phyloP scores from a whole-genome alignment of 2,113 vertebrate genomes.

The Glareola pratincola region DNA sequence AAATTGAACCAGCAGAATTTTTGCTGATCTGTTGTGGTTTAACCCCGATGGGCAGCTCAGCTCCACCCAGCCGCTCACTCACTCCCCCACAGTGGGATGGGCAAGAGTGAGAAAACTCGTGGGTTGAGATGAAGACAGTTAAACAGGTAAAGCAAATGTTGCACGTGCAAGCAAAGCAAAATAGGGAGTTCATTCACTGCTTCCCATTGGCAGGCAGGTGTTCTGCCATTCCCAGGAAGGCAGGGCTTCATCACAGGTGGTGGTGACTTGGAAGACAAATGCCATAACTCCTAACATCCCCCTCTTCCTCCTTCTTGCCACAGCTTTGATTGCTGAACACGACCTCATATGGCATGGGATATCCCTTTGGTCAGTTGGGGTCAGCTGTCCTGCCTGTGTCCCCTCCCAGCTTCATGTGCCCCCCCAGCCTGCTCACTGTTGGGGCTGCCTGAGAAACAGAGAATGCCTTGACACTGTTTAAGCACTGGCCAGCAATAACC shows the following conservation, averaged over 20 bases:
- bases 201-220: background rate
- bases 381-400: background rate
- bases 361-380: background rate
- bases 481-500: background rate
- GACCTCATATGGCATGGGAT: rapidly evolving
- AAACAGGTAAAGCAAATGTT: background rate
- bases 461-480: background rate
- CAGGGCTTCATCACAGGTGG: rapidly evolving
- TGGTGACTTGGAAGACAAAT: background rate
- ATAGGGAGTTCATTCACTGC: background rate
- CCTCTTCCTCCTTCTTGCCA: background rate
- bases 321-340: background rate
- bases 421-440: background rate
- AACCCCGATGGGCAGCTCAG: background rate
- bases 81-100: background rate
- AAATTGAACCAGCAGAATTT: background rate
- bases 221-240: background rate
- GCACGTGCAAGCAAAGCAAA: background rate
- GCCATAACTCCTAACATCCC: rapidly evolving
- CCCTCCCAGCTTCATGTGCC: background rate
- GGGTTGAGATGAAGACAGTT: background rate
- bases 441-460: background rate
- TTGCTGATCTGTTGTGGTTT: background rate
- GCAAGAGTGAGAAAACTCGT: background rate
- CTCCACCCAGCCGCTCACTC: rapidly evolving